phyloP scores from a whole-genome alignment of 1,140 invertebrate genomes.

The Aphis craccivora region DNA sequence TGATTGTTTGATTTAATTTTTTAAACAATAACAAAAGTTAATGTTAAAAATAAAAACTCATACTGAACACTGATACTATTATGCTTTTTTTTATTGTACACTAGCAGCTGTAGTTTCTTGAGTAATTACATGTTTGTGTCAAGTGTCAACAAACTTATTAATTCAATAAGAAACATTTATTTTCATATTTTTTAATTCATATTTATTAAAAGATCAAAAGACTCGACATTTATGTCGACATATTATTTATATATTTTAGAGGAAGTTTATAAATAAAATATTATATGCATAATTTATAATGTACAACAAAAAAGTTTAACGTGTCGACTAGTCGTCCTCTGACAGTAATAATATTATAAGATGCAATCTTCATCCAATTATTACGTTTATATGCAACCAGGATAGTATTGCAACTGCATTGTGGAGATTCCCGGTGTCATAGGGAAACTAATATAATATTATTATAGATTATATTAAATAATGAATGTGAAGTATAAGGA shows the following conservation, averaged over 20 bases:
- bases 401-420: no score
- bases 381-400: not conserved
- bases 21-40: not conserved
- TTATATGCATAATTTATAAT: not conserved
- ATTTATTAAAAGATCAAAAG: not conserved
- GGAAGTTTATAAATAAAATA: not conserved
- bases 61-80: not conserved
- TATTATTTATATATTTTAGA: not conserved
- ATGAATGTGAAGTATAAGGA: no score
- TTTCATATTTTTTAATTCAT: not conserved
- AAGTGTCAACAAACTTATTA: not conserved
- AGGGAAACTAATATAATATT: not conserved
- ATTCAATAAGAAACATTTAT: not conserved
- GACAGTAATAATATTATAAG: not conserved
- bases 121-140: not conserved
- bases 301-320: not conserved
- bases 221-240: not conserved
- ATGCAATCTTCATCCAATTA: not conserved
- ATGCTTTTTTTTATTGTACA: not conserved
- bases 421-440: no score
- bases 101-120: not conserved
- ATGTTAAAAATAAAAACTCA: not conserved
- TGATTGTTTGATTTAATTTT: not conserved
- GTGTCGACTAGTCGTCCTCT: not conserved
- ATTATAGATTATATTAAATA: not conserved